phyloP scores from a whole-genome alignment of 1,140 invertebrate genomes.

The Formica selysi region DNA sequence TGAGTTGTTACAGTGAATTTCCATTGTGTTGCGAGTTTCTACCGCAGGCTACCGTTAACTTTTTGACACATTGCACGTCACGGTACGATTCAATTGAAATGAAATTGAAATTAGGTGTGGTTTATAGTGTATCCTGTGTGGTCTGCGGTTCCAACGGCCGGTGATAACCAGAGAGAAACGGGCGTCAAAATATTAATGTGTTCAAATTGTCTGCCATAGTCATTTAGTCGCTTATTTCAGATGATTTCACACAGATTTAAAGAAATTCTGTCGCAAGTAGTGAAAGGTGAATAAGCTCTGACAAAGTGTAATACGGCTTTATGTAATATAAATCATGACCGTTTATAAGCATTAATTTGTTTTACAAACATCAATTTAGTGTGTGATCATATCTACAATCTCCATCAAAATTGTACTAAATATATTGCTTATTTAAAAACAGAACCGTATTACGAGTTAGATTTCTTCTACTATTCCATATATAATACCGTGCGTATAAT shows the following conservation, averaged over 20 bases:
- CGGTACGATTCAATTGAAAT: constrained; percentile 69
- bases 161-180: constrained; percentile 39
- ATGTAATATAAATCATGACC: not conserved
- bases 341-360: constrained; percentile 1
- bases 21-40: constrained; percentile 73
- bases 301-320: not conserved
- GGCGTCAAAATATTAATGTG: constrained; percentile 64
- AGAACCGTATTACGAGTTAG: not conserved
- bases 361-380: not conserved
- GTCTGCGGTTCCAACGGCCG: constrained; percentile 35
- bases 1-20: constrained; percentile 74
- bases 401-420: constrained; percentile 36
- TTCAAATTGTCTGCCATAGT: constrained; percentile 18
- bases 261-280: constrained; percentile 5
- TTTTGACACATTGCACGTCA: constrained; percentile 70
- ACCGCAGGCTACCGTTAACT: constrained; percentile 67
- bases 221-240: constrained; percentile 23
- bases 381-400: not conserved
- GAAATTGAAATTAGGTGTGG: constrained; percentile 70
- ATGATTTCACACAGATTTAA: not conserved
- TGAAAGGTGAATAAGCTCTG: not conserved
- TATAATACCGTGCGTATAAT: not conserved
- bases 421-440: constrained; percentile 36
- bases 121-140: constrained; percentile 52
- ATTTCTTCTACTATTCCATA: not conserved